Conservation (phyloP, 92 coral and sea anemone species). For the Scolanthus callimorphus region DNA sequence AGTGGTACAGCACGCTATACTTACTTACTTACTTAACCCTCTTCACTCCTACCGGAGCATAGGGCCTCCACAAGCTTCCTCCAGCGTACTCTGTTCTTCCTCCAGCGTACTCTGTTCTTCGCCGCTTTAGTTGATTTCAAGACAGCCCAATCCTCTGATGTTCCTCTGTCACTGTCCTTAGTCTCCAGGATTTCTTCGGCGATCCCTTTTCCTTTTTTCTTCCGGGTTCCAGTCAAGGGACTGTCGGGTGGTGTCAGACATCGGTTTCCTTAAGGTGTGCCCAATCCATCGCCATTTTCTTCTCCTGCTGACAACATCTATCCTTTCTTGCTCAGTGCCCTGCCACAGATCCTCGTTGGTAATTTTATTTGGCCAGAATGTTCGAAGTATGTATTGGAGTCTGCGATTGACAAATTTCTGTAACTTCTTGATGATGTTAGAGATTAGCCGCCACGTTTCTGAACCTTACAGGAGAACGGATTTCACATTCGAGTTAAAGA, state of each 20-base stretch:
- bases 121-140: neutral
- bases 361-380: too few species aligned
- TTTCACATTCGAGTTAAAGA: neutral
- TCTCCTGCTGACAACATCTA: neutral
- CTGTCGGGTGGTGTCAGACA: neutral
- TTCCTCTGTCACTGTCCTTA: neutral
- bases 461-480: neutral
- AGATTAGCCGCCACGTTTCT: constrained; percentile 1
- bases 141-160: neutral
- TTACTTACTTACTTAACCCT: neutral
- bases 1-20: too few species aligned
- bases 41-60: neutral
- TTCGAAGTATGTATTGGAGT: neutral
- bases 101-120: neutral
- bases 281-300: neutral
- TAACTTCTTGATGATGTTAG: neutral
- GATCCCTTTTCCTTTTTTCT: neutral
- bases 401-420: neutral
- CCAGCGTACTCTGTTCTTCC: too few species aligned
- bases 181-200: neutral
- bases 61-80: neutral
- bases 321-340: neutral
- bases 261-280: neutral
- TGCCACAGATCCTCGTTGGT: neutral
- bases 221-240: neutral